These are phyloP conservation scores for Sminthopsis crassicaudata DNA, from an alignment of 2,113 vertebrate species.

Conservation along the genomic window DNA sequence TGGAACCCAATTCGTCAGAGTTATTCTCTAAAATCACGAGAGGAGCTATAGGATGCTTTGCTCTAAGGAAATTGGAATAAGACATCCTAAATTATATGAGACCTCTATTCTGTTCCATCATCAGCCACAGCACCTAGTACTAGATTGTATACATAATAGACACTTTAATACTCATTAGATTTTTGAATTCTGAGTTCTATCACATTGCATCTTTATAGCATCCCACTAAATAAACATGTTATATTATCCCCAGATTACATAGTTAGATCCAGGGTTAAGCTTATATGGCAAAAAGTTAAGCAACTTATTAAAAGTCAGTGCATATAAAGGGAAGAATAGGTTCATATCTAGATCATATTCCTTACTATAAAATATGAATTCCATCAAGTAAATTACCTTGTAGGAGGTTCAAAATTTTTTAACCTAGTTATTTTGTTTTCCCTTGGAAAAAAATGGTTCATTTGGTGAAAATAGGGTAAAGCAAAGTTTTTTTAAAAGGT, in stretches of 20 bases:
- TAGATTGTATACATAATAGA: background rate
- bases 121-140: background rate
- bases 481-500: background rate
- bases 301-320: background rate
- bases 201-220: background rate
- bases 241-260: background rate
- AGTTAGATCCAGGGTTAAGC: background rate
- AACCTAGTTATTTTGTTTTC: background rate
- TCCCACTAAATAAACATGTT: background rate
- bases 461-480: background rate
- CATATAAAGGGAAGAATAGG: background rate
- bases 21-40: background rate
- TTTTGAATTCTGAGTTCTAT: background rate
- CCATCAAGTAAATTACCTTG: background rate
- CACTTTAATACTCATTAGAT: background rate
- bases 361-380: background rate
- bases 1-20: background rate
- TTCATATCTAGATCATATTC: background rate
- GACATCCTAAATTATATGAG: background rate
- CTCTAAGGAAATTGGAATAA: background rate
- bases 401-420: background rate
- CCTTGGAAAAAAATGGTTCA: background rate
- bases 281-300: background rate
- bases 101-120: background rate
- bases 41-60: background rate